A percentile compares a stretch with the other conserved stretches of the same genome.
Evolutionary conservation across 2,113 vertebrate genomes (phyloP).

Genomic region (Gavialis gangeticus): DNA sequence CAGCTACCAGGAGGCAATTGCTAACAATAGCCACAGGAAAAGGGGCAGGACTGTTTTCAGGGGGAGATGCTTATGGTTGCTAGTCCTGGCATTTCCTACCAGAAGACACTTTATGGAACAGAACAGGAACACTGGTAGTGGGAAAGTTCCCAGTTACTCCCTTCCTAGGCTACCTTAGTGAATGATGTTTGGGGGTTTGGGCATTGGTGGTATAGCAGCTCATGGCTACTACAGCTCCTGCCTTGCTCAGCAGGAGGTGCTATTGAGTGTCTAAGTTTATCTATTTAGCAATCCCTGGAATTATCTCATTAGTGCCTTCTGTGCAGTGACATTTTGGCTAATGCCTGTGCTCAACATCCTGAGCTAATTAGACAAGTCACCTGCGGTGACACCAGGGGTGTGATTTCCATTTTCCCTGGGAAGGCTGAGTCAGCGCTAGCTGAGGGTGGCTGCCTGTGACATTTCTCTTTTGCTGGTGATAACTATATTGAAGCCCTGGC

Average conservation of each 20-base stretch:
- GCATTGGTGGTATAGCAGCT: not conserved
- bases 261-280: not conserved
- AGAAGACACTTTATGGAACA: not conserved
- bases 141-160: not conserved
- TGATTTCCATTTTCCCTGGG: not conserved
- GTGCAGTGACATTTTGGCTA: not conserved
- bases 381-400: not conserved
- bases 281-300: not conserved
- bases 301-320: conserved; percentile 6
- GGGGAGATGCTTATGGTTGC: not conserved
- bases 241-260: not conserved
- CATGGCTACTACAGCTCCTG: not conserved
- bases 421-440: not conserved
- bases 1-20: not conserved
- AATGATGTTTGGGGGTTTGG: not conserved
- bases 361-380: not conserved
- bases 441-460: not conserved
- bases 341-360: not conserved
- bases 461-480: not conserved
- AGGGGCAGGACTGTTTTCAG: too few species aligned
- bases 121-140: not conserved
- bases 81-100: not conserved
- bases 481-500: rapidly evolving
- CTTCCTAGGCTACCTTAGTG: too few species aligned
- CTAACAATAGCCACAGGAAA: not conserved